Percentiles rank a stretch among this genome's conserved stretches.
Conservation (phyloP, 2,113 vertebrate genomes). For the Perca schrenkii region DNA sequence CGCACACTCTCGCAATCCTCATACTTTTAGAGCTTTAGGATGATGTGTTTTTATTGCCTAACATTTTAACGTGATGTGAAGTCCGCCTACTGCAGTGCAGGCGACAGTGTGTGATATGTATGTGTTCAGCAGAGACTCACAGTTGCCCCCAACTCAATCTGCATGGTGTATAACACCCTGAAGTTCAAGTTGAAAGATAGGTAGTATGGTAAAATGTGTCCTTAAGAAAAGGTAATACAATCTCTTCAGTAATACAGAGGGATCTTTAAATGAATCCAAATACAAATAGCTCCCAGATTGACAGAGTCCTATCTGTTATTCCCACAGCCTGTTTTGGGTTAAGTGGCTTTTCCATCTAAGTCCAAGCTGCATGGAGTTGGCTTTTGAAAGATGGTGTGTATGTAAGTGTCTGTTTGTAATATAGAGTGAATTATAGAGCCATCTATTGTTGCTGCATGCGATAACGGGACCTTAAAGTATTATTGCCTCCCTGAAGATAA, state of each 20-base stretch:
- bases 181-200: not conserved
- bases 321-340: conserved; percentile 60
- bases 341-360: conserved; percentile 52
- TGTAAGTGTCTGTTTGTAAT: conserved; percentile 34
- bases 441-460: conserved; percentile 16
- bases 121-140: no score
- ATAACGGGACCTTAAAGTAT: conserved; percentile 23
- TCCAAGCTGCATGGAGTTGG: conserved; percentile 47
- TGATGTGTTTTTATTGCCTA: not conserved
- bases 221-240: conserved; percentile 15
- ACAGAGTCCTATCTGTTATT: conserved; percentile 41
- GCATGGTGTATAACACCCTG: not conserved
- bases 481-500: conserved; percentile 11
- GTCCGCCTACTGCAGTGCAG: not conserved
- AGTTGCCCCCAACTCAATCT: not conserved
- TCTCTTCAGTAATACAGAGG: conserved; percentile 29
- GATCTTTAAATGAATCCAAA: conserved; percentile 47
- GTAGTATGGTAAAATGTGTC: not conserved
- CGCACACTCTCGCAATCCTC: not conserved
- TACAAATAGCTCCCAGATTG: conserved; percentile 60
- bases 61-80: not conserved
- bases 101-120: not conserved
- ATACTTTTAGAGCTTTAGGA: not conserved
- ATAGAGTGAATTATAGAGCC: conserved; percentile 32
- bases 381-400: conserved; percentile 21